Evolutionary conservation across 2,113 vertebrate species (phyloP), one percentile per base, ranked within the genome.

Genomic region (Erythrocercus mccallii): DNA sequence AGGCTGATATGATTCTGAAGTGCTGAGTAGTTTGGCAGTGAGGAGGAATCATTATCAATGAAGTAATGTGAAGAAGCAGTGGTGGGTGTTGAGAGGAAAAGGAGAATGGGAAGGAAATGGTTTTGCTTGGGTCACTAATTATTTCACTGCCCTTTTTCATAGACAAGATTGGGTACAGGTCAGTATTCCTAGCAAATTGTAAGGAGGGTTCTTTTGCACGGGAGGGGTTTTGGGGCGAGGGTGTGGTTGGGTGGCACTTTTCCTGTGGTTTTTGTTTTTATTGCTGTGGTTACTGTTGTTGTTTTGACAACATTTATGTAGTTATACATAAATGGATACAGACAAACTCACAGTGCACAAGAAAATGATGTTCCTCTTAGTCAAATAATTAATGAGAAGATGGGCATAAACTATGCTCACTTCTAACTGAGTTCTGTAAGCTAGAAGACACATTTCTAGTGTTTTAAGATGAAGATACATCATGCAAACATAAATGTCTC

Each of bases 151-250:
- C 20, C 4, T n/a, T 90, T 86, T 48, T 33, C 21, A 51, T 37
- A 62, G 22, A 23, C 5, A 45, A 62, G 10, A 44, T 60, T 53
- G 57, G 10, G 11, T 57, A 28, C 14, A 81, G 4, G 17, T 48
- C 47, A 73, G 31, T 40, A 40, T 48, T 61, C 25, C 31, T 45
- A 61, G 53, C 33, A 86, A 77, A 22, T 3, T 37, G 14, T 3
- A 11, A 48, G 10, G 8, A 30, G 12, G 13, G 1, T 3, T 30
- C 37, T 38, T 45, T 11, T 4, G 12, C 1, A 4, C 8, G 3
- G 3, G 2, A 18, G 24, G 16, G 2, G 0, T 6, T 30, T 70
- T 62, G 4, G 0, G 3, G 7, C 3, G 6, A 23, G 15, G 20
- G 4, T 61, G 21, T 16, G 21, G 11, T 35, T 45, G 5, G 7